Evolutionary conservation across 2,113 vertebrate genomes (phyloP), one percentile per base, ranked within the genome.

Genomic region (Syngnathus typhle): DNA sequence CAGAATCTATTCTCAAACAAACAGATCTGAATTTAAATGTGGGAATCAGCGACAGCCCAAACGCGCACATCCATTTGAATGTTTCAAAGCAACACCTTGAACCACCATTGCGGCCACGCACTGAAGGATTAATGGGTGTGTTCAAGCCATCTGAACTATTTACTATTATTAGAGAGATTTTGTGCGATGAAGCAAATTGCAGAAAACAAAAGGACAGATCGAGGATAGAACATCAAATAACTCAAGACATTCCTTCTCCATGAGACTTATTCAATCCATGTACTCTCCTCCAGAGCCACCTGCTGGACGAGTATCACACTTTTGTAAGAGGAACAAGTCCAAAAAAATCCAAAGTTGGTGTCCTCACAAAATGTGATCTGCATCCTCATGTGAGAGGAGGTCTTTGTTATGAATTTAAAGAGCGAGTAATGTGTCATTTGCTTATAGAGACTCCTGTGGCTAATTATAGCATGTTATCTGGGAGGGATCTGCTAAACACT

Each of bases 401-500:
- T 75, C 68, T 85, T 84, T 79, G 83, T 86, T 88, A 83, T 2
- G 13, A n/a, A 65, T 55, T 54, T 39, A 38, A 63, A 66, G 67
- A 78, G 52, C 59, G 60, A 71, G 70, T 52, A 72, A 82, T 83
- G 61, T 79, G 67, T 74, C 77, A 74, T 76, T 82, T 78, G 71
- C 67, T 66, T 3, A 67, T 62, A 46, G 67, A 66, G 71, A 74
- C 64, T 61, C 77, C 75, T 58, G 68, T 43, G 65, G 65, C 38
- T 84, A 81, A 88, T 89, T 82, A 81, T 76, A 72, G 68, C 67
- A 59, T 73, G 83, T 85, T 69, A 76, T 69, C 58, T 65, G 65
- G 65, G 64, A 73, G 65, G 65, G 64, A 73, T 79, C 66, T 43
- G 65, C 58, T 78, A 71, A 77, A 73, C 44, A 19, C 43, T 21